Conservation (phyloP, 2,797 vertebrate genomes). For the Pseudochromis fuscus region DNA sequence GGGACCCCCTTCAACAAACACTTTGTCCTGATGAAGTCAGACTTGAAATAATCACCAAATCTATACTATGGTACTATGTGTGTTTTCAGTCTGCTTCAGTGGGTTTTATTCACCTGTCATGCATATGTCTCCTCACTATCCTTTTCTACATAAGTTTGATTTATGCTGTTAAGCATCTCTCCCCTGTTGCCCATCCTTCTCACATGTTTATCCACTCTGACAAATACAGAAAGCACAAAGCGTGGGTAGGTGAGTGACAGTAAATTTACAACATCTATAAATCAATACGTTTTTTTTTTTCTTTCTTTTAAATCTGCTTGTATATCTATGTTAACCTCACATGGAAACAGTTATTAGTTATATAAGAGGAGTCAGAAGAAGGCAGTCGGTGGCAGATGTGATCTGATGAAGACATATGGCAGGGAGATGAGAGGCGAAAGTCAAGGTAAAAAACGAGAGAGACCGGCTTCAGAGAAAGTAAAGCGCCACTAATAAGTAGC, state of each 20-base stretch:
- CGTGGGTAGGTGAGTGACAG: not conserved
- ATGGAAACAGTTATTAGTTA: constrained; percentile 45
- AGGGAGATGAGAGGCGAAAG: not conserved
- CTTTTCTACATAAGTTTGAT: not conserved
- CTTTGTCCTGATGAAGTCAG: constrained; percentile 48
- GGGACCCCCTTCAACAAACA: constrained; percentile 11
- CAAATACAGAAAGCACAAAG: constrained; percentile 5
- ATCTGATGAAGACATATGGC: constrained; percentile 10
- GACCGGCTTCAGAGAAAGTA: constrained; percentile 4
- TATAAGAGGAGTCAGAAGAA: constrained; percentile 19
- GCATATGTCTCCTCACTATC: not conserved
- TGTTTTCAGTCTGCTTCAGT: not conserved
- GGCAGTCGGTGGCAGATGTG: constrained; percentile 12
- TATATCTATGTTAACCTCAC: constrained; percentile 28
- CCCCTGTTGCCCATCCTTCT: not conserved
- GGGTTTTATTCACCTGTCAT: not conserved
- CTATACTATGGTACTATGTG: constrained; percentile 15
- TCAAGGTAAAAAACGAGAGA: not conserved
- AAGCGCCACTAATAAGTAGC: constrained; percentile 36
- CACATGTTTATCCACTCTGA: not conserved
- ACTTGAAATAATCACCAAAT: constrained; percentile 26
- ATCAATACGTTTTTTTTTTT: no score
- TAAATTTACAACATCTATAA: constrained; percentile 31
- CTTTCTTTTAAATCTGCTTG: constrained; percentile 22
- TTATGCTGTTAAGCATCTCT: not conserved